phyloP scores from a whole-genome alignment of 2,797 vertebrate species.

The Gallirallus australis region DNA sequence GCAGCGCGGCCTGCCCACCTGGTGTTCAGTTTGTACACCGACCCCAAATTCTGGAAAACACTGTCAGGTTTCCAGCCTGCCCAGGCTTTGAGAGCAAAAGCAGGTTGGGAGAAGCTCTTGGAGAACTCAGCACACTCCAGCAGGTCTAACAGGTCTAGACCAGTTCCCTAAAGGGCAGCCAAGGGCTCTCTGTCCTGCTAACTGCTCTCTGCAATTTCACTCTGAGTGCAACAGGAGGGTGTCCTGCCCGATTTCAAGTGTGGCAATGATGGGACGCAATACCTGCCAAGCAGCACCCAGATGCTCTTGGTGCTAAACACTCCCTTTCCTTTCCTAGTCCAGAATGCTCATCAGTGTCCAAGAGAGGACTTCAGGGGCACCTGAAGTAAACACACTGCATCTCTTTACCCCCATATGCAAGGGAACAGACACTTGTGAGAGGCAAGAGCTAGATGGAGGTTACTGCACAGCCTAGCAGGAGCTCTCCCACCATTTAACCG shows the following conservation, averaged over 20 bases:
- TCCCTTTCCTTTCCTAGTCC: not conserved
- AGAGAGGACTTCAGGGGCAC: not conserved
- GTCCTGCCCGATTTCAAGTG: not conserved
- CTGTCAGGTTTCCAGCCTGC: not conserved
- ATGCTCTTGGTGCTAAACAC: not conserved
- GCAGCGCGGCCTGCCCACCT: not conserved
- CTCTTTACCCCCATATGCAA: accelerated
- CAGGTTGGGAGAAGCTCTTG: not conserved
- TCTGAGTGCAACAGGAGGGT: not conserved
- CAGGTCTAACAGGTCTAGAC: not conserved
- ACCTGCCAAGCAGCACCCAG: not conserved
- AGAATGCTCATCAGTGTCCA: not conserved
- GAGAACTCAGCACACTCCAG: not conserved
- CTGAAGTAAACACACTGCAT: not conserved
- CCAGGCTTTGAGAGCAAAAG: not conserved
- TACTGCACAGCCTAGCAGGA: not conserved
- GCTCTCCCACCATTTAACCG: not conserved
- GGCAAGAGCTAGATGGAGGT: not conserved
- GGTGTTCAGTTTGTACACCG: not conserved
- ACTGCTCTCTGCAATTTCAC: not conserved
- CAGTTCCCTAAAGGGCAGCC: not conserved
- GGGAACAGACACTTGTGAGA: not conserved
- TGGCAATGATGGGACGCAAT: not conserved
- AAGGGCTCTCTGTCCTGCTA: not conserved
- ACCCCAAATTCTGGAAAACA: not conserved